These are phyloP conservation scores for Drosophila mulleri DNA, from an alignment of 2,888 invertebrate genomes.

Conservation along the genomic window DNA sequence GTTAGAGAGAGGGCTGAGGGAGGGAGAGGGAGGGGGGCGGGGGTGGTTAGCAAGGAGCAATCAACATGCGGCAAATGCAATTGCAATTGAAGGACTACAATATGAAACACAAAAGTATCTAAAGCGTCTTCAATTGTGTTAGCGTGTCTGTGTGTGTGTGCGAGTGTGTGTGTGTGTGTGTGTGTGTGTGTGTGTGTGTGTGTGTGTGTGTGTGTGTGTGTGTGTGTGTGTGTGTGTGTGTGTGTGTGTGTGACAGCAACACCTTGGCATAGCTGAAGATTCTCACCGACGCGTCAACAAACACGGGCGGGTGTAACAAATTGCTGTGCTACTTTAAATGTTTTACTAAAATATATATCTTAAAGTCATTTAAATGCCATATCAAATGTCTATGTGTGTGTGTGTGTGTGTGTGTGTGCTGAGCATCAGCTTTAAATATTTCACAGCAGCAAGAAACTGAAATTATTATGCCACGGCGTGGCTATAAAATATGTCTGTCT, in stretches of 20 bases:
- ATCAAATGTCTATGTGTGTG: slow-evolving; percentile 40
- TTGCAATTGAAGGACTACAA: slow-evolving; percentile 3
- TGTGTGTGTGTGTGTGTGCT: slow-evolving; percentile 39
- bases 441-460: slow-evolving; percentile 39
- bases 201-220: neutral
- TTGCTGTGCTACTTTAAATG: slow-evolving; percentile 74
- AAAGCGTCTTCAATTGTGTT: neutral
- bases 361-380: slow-evolving; percentile 57
- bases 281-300: slow-evolving; percentile 35
- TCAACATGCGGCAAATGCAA: neutral
- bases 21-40: no score
- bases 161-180: neutral
- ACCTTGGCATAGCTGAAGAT: slow-evolving; percentile 38
- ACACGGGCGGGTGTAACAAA: slow-evolving; percentile 56
- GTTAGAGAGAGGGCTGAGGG: no score
- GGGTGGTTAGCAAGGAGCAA: neutral
- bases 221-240: neutral
- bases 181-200: slow-evolving; percentile 4
- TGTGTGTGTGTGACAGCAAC: slow-evolving; percentile 12
- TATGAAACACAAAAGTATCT: neutral
- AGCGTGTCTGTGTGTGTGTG: no score
- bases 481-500: slow-evolving; percentile 57
- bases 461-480: slow-evolving; percentile 55
- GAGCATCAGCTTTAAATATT: slow-evolving; percentile 61
- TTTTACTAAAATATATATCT: slow-evolving; percentile 62